Evolutionary conservation across 2,113 vertebrate species (phyloP).

Genomic region (Centrocercus urophasianus): DNA sequence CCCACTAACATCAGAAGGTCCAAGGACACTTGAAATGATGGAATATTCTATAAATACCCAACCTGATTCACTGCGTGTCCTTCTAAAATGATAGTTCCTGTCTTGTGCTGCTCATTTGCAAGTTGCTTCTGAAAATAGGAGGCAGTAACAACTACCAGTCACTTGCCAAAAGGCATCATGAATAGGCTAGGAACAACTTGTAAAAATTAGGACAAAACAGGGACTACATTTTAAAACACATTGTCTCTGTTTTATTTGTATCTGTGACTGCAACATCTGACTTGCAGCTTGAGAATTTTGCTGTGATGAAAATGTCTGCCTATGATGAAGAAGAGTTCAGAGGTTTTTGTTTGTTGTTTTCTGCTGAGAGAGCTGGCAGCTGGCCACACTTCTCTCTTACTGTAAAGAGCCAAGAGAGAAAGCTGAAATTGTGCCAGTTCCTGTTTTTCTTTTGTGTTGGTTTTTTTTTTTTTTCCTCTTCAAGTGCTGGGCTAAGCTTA

Average conservation of each 20-base stretch:
- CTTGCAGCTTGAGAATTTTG: not conserved
- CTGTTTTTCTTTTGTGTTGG: not conserved
- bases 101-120: not conserved
- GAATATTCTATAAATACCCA: slow-evolving; percentile 4
- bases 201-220: not conserved
- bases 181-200: not conserved
- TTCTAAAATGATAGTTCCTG: not conserved
- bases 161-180: not conserved
- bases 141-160: not conserved
- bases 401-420: not conserved
- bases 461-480: not conserved
- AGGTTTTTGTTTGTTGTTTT: not conserved
- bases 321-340: not conserved
- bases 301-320: not conserved
- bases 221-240: not conserved
- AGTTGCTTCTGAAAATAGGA: not conserved
- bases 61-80: not conserved
- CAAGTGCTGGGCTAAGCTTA: not conserved
- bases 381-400: not conserved
- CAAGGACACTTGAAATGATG: not conserved
- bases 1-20: not conserved
- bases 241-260: not conserved
- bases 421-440: not conserved
- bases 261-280: not conserved
- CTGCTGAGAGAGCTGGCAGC: not conserved